Conservation (phyloP, 2,888 invertebrate species). For the Tenthredo livida region DNA sequence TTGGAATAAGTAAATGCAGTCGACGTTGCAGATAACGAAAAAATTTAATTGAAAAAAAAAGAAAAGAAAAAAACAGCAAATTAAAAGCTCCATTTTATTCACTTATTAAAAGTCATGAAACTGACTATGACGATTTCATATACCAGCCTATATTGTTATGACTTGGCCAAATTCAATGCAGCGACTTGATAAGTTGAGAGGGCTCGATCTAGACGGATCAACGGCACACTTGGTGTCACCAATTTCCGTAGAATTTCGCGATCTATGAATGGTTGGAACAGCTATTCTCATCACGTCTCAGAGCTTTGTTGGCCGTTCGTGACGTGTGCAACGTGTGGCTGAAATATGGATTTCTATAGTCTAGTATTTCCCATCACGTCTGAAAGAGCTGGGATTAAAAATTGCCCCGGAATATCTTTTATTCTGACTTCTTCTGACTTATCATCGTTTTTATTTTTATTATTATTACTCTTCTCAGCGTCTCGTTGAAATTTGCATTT, state of each 20-base stretch:
- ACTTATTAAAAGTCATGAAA: not conserved
- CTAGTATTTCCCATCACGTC: constrained; percentile 7
- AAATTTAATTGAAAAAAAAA: not conserved
- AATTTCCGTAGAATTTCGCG: not conserved
- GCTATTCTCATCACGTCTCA: constrained; percentile 6
- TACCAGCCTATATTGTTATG: not conserved
- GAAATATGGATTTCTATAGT: not conserved
- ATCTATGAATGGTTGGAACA: not conserved
- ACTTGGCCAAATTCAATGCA: not conserved
- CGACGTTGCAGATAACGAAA: not conserved
- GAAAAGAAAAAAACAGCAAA: not conserved
- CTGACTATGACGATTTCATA: not conserved
- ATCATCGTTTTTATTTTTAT: not conserved
- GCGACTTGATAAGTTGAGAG: not conserved
- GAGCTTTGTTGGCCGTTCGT: not conserved
- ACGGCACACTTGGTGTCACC: not conserved
- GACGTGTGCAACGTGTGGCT: not conserved
- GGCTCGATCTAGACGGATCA: not conserved
- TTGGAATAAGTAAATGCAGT: not conserved
- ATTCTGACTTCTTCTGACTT: not conserved
- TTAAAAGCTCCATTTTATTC: not conserved
- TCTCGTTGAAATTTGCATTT: not conserved
- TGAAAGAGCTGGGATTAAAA: constrained; percentile 15
- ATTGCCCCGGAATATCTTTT: not conserved
- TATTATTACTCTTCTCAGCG: not conserved